phyloP scores from a whole-genome alignment of 2,888 invertebrate species.

The Caradrina kadenii region DNA sequence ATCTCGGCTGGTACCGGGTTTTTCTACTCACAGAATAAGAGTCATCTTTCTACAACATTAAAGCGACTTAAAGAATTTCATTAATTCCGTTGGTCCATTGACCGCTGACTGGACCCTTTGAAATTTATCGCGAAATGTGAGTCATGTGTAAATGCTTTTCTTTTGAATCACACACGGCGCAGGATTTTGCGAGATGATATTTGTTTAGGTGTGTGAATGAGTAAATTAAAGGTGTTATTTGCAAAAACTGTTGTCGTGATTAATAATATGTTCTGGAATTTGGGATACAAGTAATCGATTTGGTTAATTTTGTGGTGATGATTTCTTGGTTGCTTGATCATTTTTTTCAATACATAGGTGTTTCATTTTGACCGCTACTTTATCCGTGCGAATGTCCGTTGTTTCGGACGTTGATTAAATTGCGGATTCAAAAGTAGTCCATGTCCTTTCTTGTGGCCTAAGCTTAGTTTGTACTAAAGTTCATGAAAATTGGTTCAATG shows the following conservation, averaged over 20 bases:
- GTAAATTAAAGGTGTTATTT: slow-evolving; percentile 39
- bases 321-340: too few relatives aligned
- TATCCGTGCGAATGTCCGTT: too few relatives aligned
- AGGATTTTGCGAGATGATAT: slow-evolving; percentile 49
- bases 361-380: too few relatives aligned
- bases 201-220: slow-evolving; percentile 37
- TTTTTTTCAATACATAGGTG: too few relatives aligned
- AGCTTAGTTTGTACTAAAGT: too few relatives aligned
- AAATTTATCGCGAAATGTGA: slow-evolving; percentile 79
- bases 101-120: slow-evolving; percentile 70
- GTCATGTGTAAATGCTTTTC: slow-evolving; percentile 79
- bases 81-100: slow-evolving; percentile 66
- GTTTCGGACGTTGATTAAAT: too few relatives aligned
- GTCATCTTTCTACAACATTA: slow-evolving; percentile 41
- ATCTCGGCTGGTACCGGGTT: slow-evolving; percentile 34
- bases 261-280: slow-evolving; percentile 27
- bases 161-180: slow-evolving; percentile 76
- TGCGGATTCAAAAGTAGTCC: too few relatives aligned
- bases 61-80: slow-evolving; percentile 51
- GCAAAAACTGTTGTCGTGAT: slow-evolving; percentile 1
- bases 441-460: too few relatives aligned
- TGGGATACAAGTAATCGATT: background rate
- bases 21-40: background rate
- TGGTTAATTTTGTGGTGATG: background rate
- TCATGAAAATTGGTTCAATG: too few relatives aligned